A percentile compares a stretch with the other conserved stretches of the same genome.
These are phyloP conservation scores for Thalassophryne amazonica DNA, from an alignment of 2,797 vertebrate species.

Conservation along the genomic window DNA sequence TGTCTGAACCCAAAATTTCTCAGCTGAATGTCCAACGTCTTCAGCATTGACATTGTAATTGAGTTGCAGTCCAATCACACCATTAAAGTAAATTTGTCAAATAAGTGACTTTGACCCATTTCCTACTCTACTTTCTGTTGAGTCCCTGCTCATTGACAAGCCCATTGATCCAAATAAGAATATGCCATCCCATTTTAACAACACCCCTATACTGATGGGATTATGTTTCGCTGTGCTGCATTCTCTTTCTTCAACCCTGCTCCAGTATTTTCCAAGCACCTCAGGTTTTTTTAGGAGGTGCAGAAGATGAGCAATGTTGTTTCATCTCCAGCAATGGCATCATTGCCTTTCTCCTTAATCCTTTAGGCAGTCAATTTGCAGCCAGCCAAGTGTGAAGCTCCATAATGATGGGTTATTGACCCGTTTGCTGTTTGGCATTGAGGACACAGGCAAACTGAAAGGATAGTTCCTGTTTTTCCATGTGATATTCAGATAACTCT, in stretches of 20 bases:
- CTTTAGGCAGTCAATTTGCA: slow-evolving; percentile 84
- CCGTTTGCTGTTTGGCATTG: slow-evolving; percentile 76
- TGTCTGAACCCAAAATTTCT: too few species aligned
- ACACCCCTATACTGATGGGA: slow-evolving; percentile 52
- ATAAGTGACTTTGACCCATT: slow-evolving; percentile 25
- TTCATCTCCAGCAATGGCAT: slow-evolving; percentile 73
- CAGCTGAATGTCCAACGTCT: too few species aligned
- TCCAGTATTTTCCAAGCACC: slow-evolving; percentile 37
- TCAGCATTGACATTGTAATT: too few species aligned
- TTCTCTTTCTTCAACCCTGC: slow-evolving; percentile 32
- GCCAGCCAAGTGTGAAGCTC: slow-evolving; percentile 78
- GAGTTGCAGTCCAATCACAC: slow-evolving; percentile 5
- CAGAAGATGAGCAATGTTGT: slow-evolving; percentile 77
- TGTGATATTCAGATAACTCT: slow-evolving; percentile 47
- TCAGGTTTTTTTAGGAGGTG: slow-evolving; percentile 55
- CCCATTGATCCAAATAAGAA: slow-evolving; percentile 48
- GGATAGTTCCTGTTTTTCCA: slow-evolving; percentile 54
- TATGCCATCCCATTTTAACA: slow-evolving; percentile 31
- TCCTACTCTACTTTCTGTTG: slow-evolving; percentile 12
- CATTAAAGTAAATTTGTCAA: neutral
- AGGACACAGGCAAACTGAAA: slow-evolving; percentile 66
- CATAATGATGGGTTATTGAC: slow-evolving; percentile 87
- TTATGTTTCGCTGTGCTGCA: slow-evolving; percentile 48
- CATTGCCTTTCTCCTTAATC: slow-evolving; percentile 79
- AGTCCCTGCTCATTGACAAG: slow-evolving; percentile 14